Evolutionary conservation across 2,113 vertebrate species (phyloP).

Genomic region (Alligator mississippiensis): DNA sequence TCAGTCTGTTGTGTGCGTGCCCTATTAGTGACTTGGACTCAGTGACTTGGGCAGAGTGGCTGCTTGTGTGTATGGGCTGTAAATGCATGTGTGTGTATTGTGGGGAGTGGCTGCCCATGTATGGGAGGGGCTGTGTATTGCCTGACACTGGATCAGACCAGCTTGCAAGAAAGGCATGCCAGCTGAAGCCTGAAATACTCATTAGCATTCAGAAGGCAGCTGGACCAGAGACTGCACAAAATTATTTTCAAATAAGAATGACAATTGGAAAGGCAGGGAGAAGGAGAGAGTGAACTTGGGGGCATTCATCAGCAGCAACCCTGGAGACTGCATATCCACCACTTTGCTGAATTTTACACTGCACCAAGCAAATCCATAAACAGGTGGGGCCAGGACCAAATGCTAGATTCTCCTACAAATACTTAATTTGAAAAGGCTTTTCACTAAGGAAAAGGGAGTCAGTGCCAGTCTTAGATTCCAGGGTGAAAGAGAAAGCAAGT

Average conservation of each 20-base stretch:
- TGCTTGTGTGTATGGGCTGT: fast-evolving
- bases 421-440: slow-evolving; percentile 17
- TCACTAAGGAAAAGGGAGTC: background rate
- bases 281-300: slow-evolving; percentile 15
- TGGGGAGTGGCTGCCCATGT: background rate
- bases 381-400: slow-evolving; percentile 21
- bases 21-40: background rate
- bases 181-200: slow-evolving; percentile 26
- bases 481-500: background rate
- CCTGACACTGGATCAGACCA: background rate
- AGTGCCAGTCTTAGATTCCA: background rate
- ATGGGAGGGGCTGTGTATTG: background rate
- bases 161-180: background rate
- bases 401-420: background rate
- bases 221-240: slow-evolving; percentile 44
- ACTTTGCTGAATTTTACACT: slow-evolving; percentile 4
- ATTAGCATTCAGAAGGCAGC: slow-evolving; percentile 65
- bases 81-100: fast-evolving
- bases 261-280: slow-evolving; percentile 53
- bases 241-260: slow-evolving; percentile 65
- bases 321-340: slow-evolving; percentile 16
- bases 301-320: slow-evolving; percentile 47
- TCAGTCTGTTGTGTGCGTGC: fast-evolving
- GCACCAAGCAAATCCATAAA: slow-evolving; percentile 39
- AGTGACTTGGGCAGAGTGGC: background rate